These are phyloP conservation scores for Hedya salicella DNA, from an alignment of 2,888 invertebrate species.

Conservation along the genomic window DNA sequence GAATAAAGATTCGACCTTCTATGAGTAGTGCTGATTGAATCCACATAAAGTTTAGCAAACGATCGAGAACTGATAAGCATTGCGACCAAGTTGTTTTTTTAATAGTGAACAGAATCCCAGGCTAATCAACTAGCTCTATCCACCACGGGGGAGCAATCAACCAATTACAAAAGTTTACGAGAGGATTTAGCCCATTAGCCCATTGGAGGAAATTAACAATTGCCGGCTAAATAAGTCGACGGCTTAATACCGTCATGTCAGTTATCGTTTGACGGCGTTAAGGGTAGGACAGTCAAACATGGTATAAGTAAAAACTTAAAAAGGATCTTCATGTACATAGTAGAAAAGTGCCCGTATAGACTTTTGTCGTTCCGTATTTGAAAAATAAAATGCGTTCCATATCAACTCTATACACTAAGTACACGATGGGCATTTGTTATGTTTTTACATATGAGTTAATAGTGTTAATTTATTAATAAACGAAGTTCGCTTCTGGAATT, in stretches of 20 bases:
- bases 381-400: too few species aligned
- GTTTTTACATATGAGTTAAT: too few species aligned
- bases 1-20: too few species aligned
- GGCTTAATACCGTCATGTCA: slow-evolving; percentile 78
- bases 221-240: slow-evolving; percentile 81
- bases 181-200: slow-evolving; percentile 83
- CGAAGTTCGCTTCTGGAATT: too few species aligned
- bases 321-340: too few species aligned
- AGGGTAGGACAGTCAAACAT: slow-evolving; percentile 21
- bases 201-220: slow-evolving; percentile 84
- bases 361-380: too few species aligned
- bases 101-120: slow-evolving; percentile 35
- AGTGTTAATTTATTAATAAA: too few species aligned
- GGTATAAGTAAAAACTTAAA: too few species aligned
- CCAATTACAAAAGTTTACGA: slow-evolving; percentile 74
- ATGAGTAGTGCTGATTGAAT: too few species aligned
- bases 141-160: slow-evolving; percentile 61
- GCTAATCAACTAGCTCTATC: slow-evolving; percentile 40
- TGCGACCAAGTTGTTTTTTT: slow-evolving; percentile 2
- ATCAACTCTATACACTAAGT: too few species aligned
- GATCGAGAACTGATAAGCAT: background rate
- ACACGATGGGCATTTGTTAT: too few species aligned
- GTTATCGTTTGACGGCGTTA: slow-evolving; percentile 72
- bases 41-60: background rate
- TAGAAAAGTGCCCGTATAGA: too few species aligned